These are phyloP conservation scores for Pygoscelis adeliae DNA, from an alignment of 2,113 vertebrate genomes.

Conservation along the genomic window DNA sequence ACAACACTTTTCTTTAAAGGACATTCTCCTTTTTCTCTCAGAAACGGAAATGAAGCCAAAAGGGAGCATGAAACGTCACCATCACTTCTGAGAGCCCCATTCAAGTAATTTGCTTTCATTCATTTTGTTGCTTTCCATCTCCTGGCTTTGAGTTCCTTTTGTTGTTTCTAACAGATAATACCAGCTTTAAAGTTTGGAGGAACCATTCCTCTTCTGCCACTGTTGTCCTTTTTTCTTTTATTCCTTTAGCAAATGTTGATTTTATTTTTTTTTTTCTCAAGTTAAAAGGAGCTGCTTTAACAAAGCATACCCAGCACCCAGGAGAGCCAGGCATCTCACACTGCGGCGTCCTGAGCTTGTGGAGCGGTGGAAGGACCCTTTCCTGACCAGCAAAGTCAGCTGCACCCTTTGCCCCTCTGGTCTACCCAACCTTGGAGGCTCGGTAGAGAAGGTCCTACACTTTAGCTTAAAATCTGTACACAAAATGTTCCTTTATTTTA, in stretches of 20 bases:
- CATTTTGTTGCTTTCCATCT: conserved; percentile 29
- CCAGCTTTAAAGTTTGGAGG: conserved; percentile 19
- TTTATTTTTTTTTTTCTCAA: background rate
- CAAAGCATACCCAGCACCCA: background rate
- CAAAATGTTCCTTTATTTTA: background rate
- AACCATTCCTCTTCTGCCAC: background rate
- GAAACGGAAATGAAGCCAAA: background rate
- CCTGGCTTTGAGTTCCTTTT: background rate
- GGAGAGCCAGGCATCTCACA: rapidly evolving
- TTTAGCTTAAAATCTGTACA: background rate
- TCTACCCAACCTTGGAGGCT: background rate
- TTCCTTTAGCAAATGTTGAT: background rate
- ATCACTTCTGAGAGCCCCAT: background rate
- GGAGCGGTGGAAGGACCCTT: background rate
- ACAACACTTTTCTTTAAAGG: background rate
- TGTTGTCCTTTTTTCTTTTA: conserved; percentile 22
- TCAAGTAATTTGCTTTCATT: conserved; percentile 26
- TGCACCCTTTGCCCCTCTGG: background rate
- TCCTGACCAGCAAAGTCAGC: background rate
- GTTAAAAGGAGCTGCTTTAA: background rate
- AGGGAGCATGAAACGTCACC: background rate
- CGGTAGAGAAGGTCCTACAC: background rate
- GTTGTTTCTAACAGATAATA: conserved; percentile 37
- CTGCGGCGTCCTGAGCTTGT: rapidly evolving
- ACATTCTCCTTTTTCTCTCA: background rate